A percentile compares a stretch with the other conserved stretches of the same genome.
These are phyloP conservation scores for Tachuris rubrigastra DNA, from an alignment of 2,113 vertebrate genomes.

Conservation along the genomic window DNA sequence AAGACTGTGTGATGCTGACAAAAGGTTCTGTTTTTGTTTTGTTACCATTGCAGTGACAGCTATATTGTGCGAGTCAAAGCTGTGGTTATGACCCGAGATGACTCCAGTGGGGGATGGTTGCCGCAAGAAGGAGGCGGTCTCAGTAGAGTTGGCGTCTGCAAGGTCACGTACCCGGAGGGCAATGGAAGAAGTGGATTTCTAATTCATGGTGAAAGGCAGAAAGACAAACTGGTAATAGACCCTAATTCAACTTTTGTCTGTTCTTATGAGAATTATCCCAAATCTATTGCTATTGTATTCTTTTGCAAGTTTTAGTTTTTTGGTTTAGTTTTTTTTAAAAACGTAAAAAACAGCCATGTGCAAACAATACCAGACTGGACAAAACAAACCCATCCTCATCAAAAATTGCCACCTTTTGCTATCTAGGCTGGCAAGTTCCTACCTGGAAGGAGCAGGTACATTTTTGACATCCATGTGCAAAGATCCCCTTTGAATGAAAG, in stretches of 20 bases:
- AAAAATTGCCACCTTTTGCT: neutral
- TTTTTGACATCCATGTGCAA: neutral
- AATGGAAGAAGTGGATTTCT: constrained; percentile 91
- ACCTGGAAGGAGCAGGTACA: constrained; percentile 1
- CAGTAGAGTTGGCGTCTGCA: constrained; percentile 96
- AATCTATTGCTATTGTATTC: constrained; percentile 26
- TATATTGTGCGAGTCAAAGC: constrained; percentile 99
- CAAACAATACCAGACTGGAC: neutral
- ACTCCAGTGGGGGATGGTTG: constrained; percentile 98
- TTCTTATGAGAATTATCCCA: constrained; percentile 16
- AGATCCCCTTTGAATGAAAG: neutral
- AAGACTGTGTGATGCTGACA: constrained; percentile 28
- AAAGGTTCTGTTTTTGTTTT: constrained; percentile 56
- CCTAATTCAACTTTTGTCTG: constrained; percentile 48
- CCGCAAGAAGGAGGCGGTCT: constrained; percentile 97
- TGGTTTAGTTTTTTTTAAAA: neutral
- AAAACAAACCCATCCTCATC: neutral
- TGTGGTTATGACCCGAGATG: constrained; percentile 99
- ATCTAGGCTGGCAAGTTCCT: neutral
- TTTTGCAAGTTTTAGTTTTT: neutral
- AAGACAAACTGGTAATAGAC: constrained; percentile 93
- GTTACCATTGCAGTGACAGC: constrained; percentile 89
- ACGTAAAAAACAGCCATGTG: neutral
- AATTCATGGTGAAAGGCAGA: constrained; percentile 95
- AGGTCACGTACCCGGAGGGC: constrained; percentile 87